Evolutionary conservation across 2,888 invertebrate genomes (phyloP).

Genomic region (Ophion slaviceki): DNA sequence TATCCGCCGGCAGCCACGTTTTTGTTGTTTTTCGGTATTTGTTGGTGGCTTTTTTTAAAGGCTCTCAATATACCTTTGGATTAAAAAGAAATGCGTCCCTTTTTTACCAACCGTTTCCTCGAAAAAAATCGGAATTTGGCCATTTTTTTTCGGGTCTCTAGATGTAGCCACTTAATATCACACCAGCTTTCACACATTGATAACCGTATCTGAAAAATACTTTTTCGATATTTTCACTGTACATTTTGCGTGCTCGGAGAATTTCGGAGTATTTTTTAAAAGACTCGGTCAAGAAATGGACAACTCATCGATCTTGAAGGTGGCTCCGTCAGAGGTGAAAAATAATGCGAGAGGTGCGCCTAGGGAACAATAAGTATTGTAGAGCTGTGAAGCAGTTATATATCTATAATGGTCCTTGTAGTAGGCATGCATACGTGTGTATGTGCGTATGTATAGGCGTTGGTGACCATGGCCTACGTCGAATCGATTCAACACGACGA

Average conservation of each 20-base stretch:
- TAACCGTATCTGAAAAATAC: not conserved
- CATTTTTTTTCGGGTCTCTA: no score
- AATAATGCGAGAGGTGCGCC: not conserved
- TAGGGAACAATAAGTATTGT: not conserved
- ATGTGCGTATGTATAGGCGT: conserved; percentile 11
- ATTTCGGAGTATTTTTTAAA: not conserved
- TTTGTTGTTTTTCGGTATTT: no score
- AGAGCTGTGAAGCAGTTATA: conserved; percentile 12
- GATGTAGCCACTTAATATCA: not conserved
- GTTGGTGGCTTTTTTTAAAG: no score
- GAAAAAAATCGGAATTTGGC: no score
- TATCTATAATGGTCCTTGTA: not conserved
- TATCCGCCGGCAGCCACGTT: no score
- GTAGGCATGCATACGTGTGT: not conserved
- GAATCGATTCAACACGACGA: conserved; percentile 73
- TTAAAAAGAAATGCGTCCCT: no score
- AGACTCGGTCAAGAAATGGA: not conserved
- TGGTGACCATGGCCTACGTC: conserved; percentile 68
- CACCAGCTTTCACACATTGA: not conserved
- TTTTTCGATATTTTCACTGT: not conserved
- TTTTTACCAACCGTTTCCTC: no score
- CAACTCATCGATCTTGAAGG: conserved; percentile 10
- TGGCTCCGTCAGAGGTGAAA: not conserved
- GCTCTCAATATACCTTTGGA: no score
- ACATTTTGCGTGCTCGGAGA: not conserved